Evolutionary conservation across 2,888 invertebrate genomes (phyloP), one percentile per base, ranked within the genome.

Genomic region (Drosophila limbata): DNA sequence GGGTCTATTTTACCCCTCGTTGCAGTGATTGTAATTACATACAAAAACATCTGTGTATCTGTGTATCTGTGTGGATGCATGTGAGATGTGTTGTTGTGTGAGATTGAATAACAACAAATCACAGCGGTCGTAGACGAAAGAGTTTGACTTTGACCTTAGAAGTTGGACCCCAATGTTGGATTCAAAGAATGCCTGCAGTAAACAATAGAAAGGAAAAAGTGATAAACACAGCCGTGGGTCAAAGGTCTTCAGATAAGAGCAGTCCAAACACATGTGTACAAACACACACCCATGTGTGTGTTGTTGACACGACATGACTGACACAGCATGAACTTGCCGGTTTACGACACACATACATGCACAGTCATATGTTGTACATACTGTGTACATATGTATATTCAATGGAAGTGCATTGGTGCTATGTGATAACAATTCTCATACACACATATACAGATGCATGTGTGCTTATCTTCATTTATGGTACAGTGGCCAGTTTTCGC

Each of bases 101-200:
- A 78, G 74, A 81, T 71, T 64, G 65, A 60, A 65, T 52, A 71
- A 79, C 64, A 76, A 50, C 56, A 69, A 82, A 79, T 79, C 77
- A 73, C 50, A 50, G 39, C 45, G 60, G 21, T 37, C 37, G 33
- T 17, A 56, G 69, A 31, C 59, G 45, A 53, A 73, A 73, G 81
- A 73, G 50, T 70, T 75, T 69, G 55, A 69, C 45, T 51, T 57
- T 51, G 59, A 65, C 51, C 69, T n/a, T 68, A 28, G 31, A 21
- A 39, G 17, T 25, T 47, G 47, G 45, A 47, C 45, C 45, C 47
- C 11, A 57, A 57, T 57, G 25, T 10, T 35, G 3, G 31, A 31
- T 35, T 9, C 17, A 9, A 15, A 45, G 45, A 69, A 55, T 70
- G 63, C 33, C 47, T 28, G 44, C 28, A 39, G 45, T 42, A 39